These are phyloP conservation scores for Cyrtorhinus lividipennis DNA, from an alignment of 1,140 invertebrate species.

Conservation along the genomic window DNA sequence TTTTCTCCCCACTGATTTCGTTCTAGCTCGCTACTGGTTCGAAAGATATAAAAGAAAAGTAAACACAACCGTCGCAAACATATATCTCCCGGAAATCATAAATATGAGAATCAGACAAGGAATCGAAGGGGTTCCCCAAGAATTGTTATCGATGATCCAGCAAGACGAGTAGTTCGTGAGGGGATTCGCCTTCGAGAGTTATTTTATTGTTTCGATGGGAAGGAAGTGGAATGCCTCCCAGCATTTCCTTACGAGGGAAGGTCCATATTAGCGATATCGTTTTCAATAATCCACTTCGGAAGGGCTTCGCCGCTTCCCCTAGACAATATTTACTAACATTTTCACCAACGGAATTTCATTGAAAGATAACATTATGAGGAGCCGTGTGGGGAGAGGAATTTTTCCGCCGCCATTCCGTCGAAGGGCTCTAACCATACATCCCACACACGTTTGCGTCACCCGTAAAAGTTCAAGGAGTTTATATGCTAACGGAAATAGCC, in stretches of 20 bases:
- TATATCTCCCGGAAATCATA: not conserved
- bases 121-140: not conserved
- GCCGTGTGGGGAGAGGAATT: no score
- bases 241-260: not conserved
- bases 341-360: constrained; percentile 16
- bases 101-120: constrained; percentile 3
- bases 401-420: no score
- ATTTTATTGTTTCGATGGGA: constrained; percentile 1
- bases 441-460: no score
- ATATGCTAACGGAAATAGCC: no score
- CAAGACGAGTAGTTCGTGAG: no score
- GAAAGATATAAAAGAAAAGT: not conserved
- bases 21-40: not conserved
- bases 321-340: constrained; percentile 15
- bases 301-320: not conserved
- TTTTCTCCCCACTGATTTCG: not conserved
- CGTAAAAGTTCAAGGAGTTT: no score
- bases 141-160: no score
- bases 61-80: not conserved
- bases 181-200: no score
- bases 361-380: constrained; percentile 13
- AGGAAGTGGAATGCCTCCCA: not conserved
- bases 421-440: no score
- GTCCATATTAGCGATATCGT: constrained; percentile 13
- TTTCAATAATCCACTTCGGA: constrained; percentile 8